These are phyloP conservation scores for Tauraco hartlaubi DNA, from an alignment of 2,797 vertebrate species.

Conservation along the genomic window DNA sequence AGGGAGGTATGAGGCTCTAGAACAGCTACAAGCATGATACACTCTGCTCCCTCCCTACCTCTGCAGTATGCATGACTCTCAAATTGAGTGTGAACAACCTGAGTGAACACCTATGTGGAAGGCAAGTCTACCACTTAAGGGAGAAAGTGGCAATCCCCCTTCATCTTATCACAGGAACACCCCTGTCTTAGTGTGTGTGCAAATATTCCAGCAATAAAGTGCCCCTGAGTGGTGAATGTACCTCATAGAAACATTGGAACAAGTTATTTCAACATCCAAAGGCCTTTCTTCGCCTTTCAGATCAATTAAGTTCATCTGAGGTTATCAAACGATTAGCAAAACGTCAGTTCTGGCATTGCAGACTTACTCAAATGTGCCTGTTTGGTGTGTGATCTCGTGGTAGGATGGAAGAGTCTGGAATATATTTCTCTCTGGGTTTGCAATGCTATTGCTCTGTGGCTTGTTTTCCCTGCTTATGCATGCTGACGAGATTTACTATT, in stretches of 20 bases:
- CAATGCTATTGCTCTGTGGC: constrained; percentile 36
- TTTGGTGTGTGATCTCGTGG: background rate
- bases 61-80: rapidly evolving
- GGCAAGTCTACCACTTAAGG: background rate
- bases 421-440: constrained; percentile 20
- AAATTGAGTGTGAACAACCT: background rate
- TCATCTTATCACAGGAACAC: background rate
- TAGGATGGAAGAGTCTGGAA: constrained; percentile 28
- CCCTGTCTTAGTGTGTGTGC: background rate
- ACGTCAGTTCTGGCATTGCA: background rate
- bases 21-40: background rate
- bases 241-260: background rate
- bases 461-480: constrained; percentile 53
- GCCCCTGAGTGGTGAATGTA: background rate
- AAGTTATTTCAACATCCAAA: rapidly evolving
- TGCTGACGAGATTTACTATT: constrained; percentile 26
- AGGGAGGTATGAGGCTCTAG: background rate
- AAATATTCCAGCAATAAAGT: background rate
- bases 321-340: background rate
- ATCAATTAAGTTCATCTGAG: background rate
- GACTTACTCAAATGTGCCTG: background rate
- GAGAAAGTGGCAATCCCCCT: background rate
- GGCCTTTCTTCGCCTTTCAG: background rate
- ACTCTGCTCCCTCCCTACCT: background rate
- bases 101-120: background rate